These are phyloP conservation scores for Cantharis lateralis DNA, from an alignment of 2,888 invertebrate species.

Conservation along the genomic window DNA sequence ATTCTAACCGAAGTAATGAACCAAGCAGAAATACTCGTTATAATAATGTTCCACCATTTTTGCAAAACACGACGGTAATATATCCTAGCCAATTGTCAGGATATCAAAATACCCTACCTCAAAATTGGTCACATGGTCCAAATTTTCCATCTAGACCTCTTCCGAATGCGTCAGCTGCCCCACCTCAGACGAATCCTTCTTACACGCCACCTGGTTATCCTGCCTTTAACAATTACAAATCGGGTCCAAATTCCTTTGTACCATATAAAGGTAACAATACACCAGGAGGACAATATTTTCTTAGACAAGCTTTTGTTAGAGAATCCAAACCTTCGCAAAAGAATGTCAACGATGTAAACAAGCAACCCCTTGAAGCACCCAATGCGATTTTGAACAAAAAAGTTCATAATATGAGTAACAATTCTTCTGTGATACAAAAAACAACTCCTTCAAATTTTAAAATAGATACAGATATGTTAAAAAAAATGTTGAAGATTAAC, in stretches of 20 bases:
- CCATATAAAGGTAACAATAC: conserved; percentile 6
- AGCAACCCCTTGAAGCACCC: neutral
- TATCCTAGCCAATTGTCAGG: neutral
- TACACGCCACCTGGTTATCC: neutral
- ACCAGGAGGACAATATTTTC: neutral
- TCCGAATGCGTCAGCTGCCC: neutral
- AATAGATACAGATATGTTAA: conserved; percentile 45
- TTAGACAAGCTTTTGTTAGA: neutral
- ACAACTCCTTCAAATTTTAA: conserved; percentile 14
- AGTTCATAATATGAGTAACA: neutral
- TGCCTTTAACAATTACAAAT: neutral
- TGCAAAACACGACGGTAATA: neutral
- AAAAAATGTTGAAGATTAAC: conserved; percentile 44
- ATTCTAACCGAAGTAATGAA: neutral
- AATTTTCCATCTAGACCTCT: conserved; percentile 3
- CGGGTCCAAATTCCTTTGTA: conserved; percentile 16
- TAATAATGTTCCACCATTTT: neutral
- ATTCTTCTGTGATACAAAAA: conserved; percentile 2
- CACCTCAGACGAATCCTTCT: conserved; percentile 8
- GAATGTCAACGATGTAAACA: neutral
- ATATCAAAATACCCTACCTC: conserved; percentile 13
- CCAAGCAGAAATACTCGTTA: neutral
- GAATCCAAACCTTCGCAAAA: neutral
- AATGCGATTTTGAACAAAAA: neutral
- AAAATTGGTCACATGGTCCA: conserved; percentile 9